These are phyloP conservation scores for Hybognathus amarus DNA, from an alignment of 2,797 vertebrate species.

Conservation along the genomic window DNA sequence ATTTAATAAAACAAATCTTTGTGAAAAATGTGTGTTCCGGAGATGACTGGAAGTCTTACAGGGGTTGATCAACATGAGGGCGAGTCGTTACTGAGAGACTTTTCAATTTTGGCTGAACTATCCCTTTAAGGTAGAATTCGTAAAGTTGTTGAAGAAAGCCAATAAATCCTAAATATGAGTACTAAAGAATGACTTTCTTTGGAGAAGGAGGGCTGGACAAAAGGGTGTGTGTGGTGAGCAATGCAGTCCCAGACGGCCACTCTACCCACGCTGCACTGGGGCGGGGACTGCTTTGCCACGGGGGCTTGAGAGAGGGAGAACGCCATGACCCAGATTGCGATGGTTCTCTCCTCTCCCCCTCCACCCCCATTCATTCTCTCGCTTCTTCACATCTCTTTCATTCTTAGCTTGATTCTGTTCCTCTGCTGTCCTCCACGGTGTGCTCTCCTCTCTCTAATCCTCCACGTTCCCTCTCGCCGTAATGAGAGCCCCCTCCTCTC, in stretches of 20 bases:
- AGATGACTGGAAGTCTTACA: too few relatives aligned
- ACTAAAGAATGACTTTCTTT: constrained; percentile 14
- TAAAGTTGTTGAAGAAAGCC: not conserved
- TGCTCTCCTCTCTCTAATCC: constrained; percentile 48
- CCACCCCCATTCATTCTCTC: constrained; percentile 28
- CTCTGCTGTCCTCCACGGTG: constrained; percentile 23
- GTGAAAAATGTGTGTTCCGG: too few relatives aligned
- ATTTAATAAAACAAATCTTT: too few relatives aligned
- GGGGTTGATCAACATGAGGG: too few relatives aligned
- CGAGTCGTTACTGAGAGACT: too few relatives aligned
- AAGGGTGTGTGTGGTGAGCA: constrained; percentile 41
- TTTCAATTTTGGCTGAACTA: too few relatives aligned
- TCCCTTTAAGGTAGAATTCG: not conserved
- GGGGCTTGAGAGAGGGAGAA: constrained; percentile 55
- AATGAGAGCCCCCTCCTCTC: constrained; percentile 42
- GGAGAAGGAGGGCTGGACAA: constrained; percentile 14
- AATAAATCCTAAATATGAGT: constrained; percentile 17
- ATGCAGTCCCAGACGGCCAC: constrained; percentile 38
- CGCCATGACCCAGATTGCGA: constrained; percentile 63
- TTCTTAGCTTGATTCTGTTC: not conserved
- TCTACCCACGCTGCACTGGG: constrained; percentile 51
- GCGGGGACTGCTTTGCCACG: constrained; percentile 44
- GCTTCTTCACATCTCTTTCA: not conserved
- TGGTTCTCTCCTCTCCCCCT: constrained; percentile 7
- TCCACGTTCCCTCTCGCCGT: constrained; percentile 45